phyloP scores from a whole-genome alignment of 2,888 invertebrate species.

The Oscheius myriophilus region DNA sequence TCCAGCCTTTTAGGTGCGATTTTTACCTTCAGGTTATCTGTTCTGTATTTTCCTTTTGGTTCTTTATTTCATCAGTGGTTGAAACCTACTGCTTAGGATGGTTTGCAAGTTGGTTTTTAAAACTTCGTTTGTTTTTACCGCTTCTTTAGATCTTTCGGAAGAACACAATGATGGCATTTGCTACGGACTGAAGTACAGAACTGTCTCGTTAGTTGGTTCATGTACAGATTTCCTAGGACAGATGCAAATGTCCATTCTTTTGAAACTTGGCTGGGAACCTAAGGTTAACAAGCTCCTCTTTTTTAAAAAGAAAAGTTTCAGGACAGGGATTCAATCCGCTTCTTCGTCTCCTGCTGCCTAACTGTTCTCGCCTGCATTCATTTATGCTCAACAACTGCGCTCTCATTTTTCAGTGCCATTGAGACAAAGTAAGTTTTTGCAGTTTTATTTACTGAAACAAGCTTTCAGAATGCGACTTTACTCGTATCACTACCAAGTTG shows the following conservation, averaged over 20 bases:
- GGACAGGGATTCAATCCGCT: slow-evolving; percentile 34
- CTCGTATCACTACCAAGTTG: slow-evolving; percentile 53
- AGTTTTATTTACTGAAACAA: slow-evolving; percentile 2
- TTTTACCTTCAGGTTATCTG: slow-evolving; percentile 52
- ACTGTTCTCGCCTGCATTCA: slow-evolving; percentile 47
- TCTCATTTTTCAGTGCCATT: slow-evolving; percentile 52
- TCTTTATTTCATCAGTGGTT: slow-evolving; percentile 49
- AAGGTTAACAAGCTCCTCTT: slow-evolving; percentile 33
- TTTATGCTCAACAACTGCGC: slow-evolving; percentile 44
- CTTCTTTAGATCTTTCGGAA: slow-evolving; percentile 38
- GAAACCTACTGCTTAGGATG: slow-evolving; percentile 56
- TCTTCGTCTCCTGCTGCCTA: slow-evolving; percentile 47
- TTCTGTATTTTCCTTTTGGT: slow-evolving; percentile 43
- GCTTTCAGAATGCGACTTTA: slow-evolving; percentile 54
- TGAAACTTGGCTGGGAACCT: slow-evolving; percentile 50
- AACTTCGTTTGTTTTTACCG: no score
- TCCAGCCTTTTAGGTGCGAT: slow-evolving; percentile 48
- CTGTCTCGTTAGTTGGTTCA: slow-evolving; percentile 39
- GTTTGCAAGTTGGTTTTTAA: slow-evolving; percentile 36
- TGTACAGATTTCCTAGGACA: slow-evolving; percentile 47
- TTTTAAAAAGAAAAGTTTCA: no score
- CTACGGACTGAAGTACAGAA: slow-evolving; percentile 52
- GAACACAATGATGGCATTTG: slow-evolving; percentile 52
- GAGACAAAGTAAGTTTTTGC: slow-evolving; percentile 60
- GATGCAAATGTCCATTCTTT: slow-evolving; percentile 44